Percentiles rank a stretch among this genome's conserved stretches.
Conservation (phyloP, 2,797 vertebrate species). For the Antrozous pallidus region DNA sequence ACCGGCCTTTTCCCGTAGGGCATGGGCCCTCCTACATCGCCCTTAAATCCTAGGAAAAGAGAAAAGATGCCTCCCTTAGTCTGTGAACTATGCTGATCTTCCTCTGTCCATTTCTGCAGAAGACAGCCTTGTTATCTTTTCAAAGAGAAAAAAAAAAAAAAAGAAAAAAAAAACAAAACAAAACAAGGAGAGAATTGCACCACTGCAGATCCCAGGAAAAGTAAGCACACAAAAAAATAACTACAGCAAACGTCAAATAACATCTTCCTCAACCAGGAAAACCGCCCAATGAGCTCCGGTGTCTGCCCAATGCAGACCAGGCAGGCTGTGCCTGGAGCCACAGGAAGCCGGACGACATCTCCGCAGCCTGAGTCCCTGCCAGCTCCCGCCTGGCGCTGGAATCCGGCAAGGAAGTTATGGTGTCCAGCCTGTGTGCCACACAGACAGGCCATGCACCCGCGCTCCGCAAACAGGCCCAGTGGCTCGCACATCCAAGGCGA, state of each 20-base stretch:
- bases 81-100: slow-evolving; percentile 56
- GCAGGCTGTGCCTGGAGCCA: slow-evolving; percentile 54
- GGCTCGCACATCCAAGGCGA: background rate
- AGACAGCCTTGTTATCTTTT: slow-evolving; percentile 68
- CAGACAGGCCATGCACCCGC: slow-evolving; percentile 13
- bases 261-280: slow-evolving; percentile 70
- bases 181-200: slow-evolving; percentile 39
- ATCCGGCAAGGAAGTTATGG: slow-evolving; percentile 63
- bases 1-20: slow-evolving; percentile 17
- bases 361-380: slow-evolving; percentile 73
- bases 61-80: slow-evolving; percentile 36
- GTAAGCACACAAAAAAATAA: slow-evolving; percentile 52
- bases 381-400: slow-evolving; percentile 51
- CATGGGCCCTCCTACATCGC: slow-evolving; percentile 30
- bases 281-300: slow-evolving; percentile 36
- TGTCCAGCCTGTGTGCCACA: slow-evolving; percentile 47
- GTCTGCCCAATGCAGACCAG: slow-evolving; percentile 58
- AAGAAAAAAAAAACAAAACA: slow-evolving; percentile 22
- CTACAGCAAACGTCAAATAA: slow-evolving; percentile 60
- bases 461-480: background rate
- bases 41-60: slow-evolving; percentile 37
- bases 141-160: slow-evolving; percentile 34
- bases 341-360: slow-evolving; percentile 54
- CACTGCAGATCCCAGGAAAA: slow-evolving; percentile 78
- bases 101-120: slow-evolving; percentile 74